These are phyloP conservation scores for Ooceraea biroi DNA, from an alignment of 1,140 invertebrate species.

Conservation along the genomic window DNA sequence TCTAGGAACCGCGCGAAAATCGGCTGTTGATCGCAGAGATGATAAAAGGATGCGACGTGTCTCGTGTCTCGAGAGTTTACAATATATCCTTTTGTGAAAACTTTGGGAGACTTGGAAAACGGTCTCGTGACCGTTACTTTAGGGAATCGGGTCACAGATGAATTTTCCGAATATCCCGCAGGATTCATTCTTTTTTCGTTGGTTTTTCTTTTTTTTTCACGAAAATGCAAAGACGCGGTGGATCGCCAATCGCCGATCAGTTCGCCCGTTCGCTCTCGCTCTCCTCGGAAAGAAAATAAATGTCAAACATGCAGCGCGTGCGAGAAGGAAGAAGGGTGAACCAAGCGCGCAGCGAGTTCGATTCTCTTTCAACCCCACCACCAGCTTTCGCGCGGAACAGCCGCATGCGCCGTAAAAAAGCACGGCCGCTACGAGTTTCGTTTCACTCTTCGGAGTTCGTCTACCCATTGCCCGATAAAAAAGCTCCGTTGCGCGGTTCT, in stretches of 20 bases:
- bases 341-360: conserved; percentile 58
- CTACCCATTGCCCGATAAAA: conserved; percentile 80
- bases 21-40: conserved; percentile 16
- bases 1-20: conserved; percentile 37
- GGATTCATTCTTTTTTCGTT: conserved; percentile 42
- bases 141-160: background rate
- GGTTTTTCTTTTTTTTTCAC: conserved; percentile 21
- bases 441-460: conserved; percentile 76
- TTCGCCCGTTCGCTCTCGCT: conserved; percentile 70
- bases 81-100: no score
- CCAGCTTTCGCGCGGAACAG: conserved; percentile 58
- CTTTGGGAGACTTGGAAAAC: no score
- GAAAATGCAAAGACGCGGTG: conserved; percentile 1
- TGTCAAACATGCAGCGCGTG: conserved; percentile 22
- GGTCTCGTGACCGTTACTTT: no score
- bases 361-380: conserved; percentile 76
- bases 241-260: conserved; percentile 57
- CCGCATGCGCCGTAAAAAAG: conserved; percentile 83
- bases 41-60: background rate
- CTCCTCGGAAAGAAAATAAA: no score
- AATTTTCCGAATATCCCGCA: background rate
- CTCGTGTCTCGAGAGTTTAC: background rate
- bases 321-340: conserved; percentile 58
- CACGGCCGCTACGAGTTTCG: conserved; percentile 72
- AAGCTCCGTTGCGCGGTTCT: conserved; percentile 76